Evolutionary conservation across 2,888 invertebrate genomes (phyloP).

Genomic region (Nemotelus nigrinus): DNA sequence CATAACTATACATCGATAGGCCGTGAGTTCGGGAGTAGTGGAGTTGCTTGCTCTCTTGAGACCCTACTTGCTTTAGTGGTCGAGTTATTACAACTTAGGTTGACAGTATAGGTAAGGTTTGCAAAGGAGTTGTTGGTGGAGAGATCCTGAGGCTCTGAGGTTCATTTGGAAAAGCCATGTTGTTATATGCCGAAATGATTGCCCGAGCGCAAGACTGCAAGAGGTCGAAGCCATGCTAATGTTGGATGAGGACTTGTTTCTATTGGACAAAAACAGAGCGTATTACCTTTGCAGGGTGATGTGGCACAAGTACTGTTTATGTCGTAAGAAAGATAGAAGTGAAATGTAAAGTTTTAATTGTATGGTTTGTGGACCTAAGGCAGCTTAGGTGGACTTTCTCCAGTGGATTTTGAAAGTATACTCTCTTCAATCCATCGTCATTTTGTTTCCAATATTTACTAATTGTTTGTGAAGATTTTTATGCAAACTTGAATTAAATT

Average conservation of each 20-base stretch:
- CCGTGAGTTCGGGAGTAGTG: not conserved
- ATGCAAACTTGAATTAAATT: too few relatives aligned
- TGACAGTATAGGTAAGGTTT: not conserved
- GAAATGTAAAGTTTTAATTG: not conserved
- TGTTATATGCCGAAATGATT: not conserved
- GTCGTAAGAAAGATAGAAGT: not conserved
- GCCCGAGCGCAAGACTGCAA: not conserved
- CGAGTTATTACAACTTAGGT: too few relatives aligned
- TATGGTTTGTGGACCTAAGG: not conserved
- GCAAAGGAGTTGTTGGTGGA: not conserved
- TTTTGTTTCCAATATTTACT: too few relatives aligned
- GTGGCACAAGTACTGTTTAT: conserved; percentile 8
- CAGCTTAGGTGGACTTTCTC: too few relatives aligned
- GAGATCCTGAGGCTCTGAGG: too few relatives aligned
- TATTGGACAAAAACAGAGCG: conserved; percentile 18
- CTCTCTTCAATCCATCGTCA: not conserved
- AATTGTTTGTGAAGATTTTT: too few relatives aligned
- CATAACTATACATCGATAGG: too few relatives aligned
- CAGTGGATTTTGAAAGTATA: not conserved
- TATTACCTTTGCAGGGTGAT: conserved; percentile 18
- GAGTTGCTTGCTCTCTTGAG: not conserved
- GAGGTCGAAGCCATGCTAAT: conserved; percentile 22
- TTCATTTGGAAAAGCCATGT: too few relatives aligned
- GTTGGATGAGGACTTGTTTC: conserved; percentile 28
- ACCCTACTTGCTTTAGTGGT: conserved; percentile 17